Evolutionary conservation across 2,113 vertebrate genomes (phyloP), one percentile per base, ranked within the genome.

Genomic region (Paracanthobrama guichenoti): DNA sequence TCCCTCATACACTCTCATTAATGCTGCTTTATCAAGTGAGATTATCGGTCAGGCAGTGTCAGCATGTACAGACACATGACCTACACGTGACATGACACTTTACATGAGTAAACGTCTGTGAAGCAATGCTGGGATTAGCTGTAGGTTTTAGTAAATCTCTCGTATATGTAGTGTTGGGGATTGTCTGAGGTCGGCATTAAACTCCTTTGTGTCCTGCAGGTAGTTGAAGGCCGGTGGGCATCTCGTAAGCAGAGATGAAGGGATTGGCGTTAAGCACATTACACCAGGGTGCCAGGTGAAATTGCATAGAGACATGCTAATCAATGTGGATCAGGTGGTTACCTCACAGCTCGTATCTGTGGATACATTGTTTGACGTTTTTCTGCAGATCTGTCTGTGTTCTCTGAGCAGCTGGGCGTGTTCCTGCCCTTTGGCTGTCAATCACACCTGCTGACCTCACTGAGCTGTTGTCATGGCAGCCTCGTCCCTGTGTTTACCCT

Each of bases 381-480:
- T 48, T 50, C 46, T 74, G 73, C 79, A 53, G 79, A 74, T 85
- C 73, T 42, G 35, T 78, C 11, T 60, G 75, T 55, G 53, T 55
- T 78, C 75, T 78, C 14, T 4, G 79, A 84, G 16, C 72, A 64
- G 53, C 76, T 60, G 72, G 87, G 81, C 16, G 81, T 88, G 78
- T 79, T 71, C 71, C 42, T 80, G 77, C 79, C 85, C 87, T 88
- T 89, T 86, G 87, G 81, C 90, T 91, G 92, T 91, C 93, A 91
- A 88, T 93, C 92, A 92, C 86, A 87, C 78, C 81, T 74, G 83
- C 28, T 66, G 60, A 53, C 90, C 82, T 91, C 91, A 90, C 86
- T 88, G 89, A 90, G 84, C 84, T 35, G 91, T 94, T 93, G 90
- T 91, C 92, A 92, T 94, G 92, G 93, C 76, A 86, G 73, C 84